Evolutionary conservation across 2,888 invertebrate species (phyloP).

Genomic region (Electrophaes corylata): DNA sequence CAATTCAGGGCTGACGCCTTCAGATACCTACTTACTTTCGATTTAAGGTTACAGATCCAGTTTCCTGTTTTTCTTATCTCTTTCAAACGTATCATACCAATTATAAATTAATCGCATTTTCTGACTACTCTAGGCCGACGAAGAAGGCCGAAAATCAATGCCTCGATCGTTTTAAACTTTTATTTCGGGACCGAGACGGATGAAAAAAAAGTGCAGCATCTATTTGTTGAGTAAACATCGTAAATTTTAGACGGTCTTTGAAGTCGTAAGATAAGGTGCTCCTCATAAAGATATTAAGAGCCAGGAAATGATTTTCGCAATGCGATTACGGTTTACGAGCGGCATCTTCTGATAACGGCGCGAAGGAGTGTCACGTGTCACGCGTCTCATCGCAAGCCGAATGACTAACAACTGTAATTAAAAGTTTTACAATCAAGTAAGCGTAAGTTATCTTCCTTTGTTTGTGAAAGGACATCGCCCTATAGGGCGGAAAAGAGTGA

Average conservation of each 20-base stretch:
- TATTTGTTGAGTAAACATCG: conserved; percentile 64
- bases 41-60: conserved; percentile 42
- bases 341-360: conserved; percentile 26
- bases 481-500: conserved; percentile 26
- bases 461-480: conserved; percentile 36
- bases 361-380: conserved; percentile 12
- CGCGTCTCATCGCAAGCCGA: conserved; percentile 7
- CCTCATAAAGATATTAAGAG: conserved; percentile 37
- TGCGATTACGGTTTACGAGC: conserved; percentile 35
- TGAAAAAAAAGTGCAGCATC: conserved; percentile 58
- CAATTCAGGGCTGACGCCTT: conserved; percentile 45
- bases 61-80: conserved; percentile 50
- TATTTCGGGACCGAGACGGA: conserved; percentile 53
- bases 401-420: conserved; percentile 22
- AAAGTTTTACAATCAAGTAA: conserved; percentile 23
- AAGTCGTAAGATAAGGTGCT: conserved; percentile 46
- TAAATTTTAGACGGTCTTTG: conserved; percentile 59
- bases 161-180: conserved; percentile 66
- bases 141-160: conserved; percentile 57
- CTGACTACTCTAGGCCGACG: conserved; percentile 69
- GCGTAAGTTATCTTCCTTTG: conserved; percentile 33
- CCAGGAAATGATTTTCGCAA: conserved; percentile 40
- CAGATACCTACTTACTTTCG: conserved; percentile 41
- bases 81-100: conserved; percentile 53
- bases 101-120: conserved; percentile 56